A percentile compares a stretch with the other conserved stretches of the same genome.
Evolutionary conservation across 2,113 vertebrate genomes (phyloP).

Genomic region (Ptilorrhoa leucosticta): DNA sequence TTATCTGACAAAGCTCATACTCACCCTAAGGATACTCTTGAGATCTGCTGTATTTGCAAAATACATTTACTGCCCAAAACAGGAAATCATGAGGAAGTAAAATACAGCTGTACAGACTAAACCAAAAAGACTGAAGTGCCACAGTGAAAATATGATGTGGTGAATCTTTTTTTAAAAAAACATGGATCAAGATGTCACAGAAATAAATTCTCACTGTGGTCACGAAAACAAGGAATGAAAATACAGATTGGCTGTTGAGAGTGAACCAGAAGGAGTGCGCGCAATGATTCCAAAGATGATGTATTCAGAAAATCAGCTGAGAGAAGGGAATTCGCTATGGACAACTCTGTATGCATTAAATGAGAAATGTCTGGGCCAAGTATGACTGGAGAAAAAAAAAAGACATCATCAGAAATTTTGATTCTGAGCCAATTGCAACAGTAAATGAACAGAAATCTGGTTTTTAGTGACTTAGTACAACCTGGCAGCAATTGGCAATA

Average conservation of each 20-base stretch:
- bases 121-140: background rate
- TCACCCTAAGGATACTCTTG: background rate
- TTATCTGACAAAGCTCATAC: background rate
- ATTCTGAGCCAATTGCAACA: background rate
- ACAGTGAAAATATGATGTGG: background rate
- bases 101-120: background rate
- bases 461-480: background rate
- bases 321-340: accelerated
- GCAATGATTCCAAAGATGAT: background rate
- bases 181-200: background rate
- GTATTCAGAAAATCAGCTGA: background rate
- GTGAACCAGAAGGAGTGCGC: background rate
- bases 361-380: background rate
- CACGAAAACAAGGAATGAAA: background rate
- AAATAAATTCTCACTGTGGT: background rate
- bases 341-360: background rate
- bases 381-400: background rate
- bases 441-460: background rate
- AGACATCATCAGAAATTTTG: background rate
- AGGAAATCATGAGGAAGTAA: background rate
- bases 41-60: background rate
- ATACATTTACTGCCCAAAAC: background rate
- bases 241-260: background rate
- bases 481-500: background rate
- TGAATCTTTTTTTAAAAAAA: background rate